Conservation (phyloP, 2,113 vertebrate species). For the Smithornis capensis region DNA sequence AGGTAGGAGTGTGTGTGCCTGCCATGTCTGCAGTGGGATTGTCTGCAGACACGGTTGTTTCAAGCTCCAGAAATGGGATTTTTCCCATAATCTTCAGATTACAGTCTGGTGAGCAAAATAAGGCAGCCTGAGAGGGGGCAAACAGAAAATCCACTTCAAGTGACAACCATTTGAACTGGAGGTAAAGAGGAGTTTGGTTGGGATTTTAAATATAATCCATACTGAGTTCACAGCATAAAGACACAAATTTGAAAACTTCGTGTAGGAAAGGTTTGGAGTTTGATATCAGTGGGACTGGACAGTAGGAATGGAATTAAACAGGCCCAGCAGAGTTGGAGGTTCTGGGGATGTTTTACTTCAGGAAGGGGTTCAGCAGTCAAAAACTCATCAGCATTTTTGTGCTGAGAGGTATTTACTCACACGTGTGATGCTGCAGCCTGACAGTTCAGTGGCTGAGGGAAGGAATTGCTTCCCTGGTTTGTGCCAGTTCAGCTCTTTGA, state of each 20-base stretch:
- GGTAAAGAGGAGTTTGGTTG: background rate
- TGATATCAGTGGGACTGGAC: background rate
- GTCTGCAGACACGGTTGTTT: background rate
- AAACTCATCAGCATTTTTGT: background rate
- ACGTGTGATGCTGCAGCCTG: constrained; percentile 8
- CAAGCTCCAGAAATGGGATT: background rate
- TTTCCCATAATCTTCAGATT: background rate
- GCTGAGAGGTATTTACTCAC: background rate
- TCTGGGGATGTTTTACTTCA: background rate
- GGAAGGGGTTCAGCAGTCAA: background rate
- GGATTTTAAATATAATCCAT: background rate
- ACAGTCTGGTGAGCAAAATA: background rate
- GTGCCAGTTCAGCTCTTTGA: constrained; percentile 35
- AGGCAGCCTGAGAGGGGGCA: background rate
- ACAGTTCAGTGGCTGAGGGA: constrained; percentile 41
- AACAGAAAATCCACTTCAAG: background rate
- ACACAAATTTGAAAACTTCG: too few species aligned
- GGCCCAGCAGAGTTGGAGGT: background rate
- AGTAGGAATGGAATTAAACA: background rate
- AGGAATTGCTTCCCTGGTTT: background rate
- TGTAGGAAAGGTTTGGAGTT: background rate
- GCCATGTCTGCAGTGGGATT: accelerated
- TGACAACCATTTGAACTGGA: background rate
- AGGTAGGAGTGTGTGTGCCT: background rate
- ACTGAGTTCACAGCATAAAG: background rate